A percentile compares a stretch with the other conserved stretches of the same genome.
phyloP scores from a whole-genome alignment of 2,888 invertebrate species.

The Hyalella azteca region DNA sequence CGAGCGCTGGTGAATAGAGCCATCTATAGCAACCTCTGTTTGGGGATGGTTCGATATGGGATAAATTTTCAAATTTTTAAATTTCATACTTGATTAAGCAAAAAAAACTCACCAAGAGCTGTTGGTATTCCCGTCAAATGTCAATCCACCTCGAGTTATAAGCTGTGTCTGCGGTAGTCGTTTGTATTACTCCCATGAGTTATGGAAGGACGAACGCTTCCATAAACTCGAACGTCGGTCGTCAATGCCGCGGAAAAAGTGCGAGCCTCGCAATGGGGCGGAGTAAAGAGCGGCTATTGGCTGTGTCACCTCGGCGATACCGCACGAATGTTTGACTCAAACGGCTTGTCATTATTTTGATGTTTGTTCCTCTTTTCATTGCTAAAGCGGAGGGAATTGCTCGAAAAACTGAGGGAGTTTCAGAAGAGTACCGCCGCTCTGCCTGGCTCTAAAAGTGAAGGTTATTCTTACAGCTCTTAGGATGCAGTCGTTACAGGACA shows the following conservation, averaged over 20 bases:
- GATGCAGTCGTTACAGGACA: too few species aligned
- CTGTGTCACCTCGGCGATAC: conserved; percentile 21
- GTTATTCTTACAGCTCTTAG: too few species aligned
- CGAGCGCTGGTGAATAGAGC: too few species aligned
- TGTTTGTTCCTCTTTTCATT: not conserved
- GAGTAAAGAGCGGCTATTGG: conserved; percentile 20
- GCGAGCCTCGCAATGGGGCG: conserved; percentile 2
- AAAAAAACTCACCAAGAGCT: too few species aligned
- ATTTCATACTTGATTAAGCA: too few species aligned
- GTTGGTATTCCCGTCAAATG: too few species aligned
- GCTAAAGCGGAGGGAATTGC: not conserved
- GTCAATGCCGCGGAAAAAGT: conserved; percentile 31
- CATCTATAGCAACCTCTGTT: too few species aligned
- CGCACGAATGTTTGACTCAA: not conserved
- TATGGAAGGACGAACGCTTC: conserved; percentile 18
- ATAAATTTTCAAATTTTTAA: too few species aligned
- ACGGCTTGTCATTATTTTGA: conserved; percentile 16
- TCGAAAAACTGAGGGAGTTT: not conserved
- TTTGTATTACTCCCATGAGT: not conserved
- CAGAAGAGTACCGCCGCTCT: too few species aligned
- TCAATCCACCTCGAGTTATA: too few species aligned
- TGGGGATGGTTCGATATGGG: too few species aligned
- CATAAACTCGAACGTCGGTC: conserved; percentile 33
- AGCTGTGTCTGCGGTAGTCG: not conserved
- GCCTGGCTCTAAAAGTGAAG: too few species aligned